These are phyloP conservation scores for Microtus richardsoni DNA, from an alignment of 2,113 vertebrate genomes.

Conservation along the genomic window DNA sequence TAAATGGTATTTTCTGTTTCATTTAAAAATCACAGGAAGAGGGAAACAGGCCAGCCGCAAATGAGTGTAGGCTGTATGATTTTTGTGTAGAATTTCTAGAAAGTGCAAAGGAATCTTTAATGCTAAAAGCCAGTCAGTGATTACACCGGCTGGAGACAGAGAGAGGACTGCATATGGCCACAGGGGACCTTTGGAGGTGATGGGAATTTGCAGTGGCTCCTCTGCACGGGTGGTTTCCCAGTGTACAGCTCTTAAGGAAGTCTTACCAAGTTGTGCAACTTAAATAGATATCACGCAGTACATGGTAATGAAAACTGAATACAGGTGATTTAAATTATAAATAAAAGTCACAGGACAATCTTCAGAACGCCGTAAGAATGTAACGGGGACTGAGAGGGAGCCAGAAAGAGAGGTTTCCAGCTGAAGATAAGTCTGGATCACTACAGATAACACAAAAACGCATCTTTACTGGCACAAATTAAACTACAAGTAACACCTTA, in stretches of 20 bases:
- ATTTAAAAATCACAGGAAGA: constrained; percentile 22
- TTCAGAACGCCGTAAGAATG: constrained; percentile 18
- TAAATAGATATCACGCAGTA: neutral
- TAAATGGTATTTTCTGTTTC: constrained; percentile 16
- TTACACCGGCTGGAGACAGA: neutral
- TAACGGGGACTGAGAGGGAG: neutral
- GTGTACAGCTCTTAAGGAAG: neutral
- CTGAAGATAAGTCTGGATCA: constrained; percentile 25
- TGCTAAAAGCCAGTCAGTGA: constrained; percentile 39
- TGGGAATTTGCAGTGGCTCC: neutral
- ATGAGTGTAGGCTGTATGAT: neutral
- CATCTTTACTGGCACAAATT: constrained; percentile 34
- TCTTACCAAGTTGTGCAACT: neutral
- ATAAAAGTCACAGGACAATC: constrained; percentile 26
- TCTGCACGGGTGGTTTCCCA: neutral
- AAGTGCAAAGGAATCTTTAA: constrained; percentile 27
- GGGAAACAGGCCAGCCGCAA: neutral
- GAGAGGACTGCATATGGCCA: neutral
- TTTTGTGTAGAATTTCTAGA: constrained; percentile 7
- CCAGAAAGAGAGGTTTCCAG: constrained; percentile 8
- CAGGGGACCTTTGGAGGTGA: neutral
- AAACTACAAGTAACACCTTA: constrained; percentile 49
- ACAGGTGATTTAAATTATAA: constrained; percentile 23
- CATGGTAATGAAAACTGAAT: neutral
- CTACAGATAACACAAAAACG: constrained; percentile 38